phyloP scores from a whole-genome alignment of 2,797 vertebrate species.

The Pempheris klunzingeri region DNA sequence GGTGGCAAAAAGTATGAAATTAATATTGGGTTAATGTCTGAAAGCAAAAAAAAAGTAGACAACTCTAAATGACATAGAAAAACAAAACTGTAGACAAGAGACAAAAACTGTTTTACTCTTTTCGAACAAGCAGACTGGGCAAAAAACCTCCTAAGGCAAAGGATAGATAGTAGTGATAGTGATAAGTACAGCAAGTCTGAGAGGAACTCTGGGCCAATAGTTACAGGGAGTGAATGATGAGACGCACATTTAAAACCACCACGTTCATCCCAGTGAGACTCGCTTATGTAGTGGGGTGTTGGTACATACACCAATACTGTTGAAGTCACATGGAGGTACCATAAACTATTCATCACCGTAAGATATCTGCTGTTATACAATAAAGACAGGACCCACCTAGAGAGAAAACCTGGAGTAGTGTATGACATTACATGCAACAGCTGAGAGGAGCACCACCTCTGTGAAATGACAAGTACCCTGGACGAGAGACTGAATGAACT shows the following conservation, averaged over 20 bases:
- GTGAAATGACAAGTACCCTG: background rate
- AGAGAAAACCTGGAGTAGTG: background rate
- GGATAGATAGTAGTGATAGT: background rate
- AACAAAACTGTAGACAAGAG: background rate
- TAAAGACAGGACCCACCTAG: background rate
- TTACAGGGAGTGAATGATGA: background rate
- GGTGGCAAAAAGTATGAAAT: background rate
- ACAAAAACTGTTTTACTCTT: background rate
- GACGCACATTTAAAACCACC: background rate
- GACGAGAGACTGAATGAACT: background rate
- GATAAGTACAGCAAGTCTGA: background rate
- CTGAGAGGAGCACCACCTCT: background rate
- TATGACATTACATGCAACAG: background rate
- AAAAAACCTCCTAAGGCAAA: background rate
- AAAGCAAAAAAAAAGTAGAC: background rate
- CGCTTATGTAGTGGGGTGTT: background rate
- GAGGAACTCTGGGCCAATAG: background rate
- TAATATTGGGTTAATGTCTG: background rate
- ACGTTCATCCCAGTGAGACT: background rate
- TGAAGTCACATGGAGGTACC: background rate
- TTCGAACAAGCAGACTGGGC: background rate
- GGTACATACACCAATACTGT: background rate
- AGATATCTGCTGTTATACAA: background rate
- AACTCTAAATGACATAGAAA: background rate
- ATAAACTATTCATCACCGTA: background rate